Evolutionary conservation across 2,113 vertebrate species (phyloP).

Genomic region (Malurus melanocephalus): DNA sequence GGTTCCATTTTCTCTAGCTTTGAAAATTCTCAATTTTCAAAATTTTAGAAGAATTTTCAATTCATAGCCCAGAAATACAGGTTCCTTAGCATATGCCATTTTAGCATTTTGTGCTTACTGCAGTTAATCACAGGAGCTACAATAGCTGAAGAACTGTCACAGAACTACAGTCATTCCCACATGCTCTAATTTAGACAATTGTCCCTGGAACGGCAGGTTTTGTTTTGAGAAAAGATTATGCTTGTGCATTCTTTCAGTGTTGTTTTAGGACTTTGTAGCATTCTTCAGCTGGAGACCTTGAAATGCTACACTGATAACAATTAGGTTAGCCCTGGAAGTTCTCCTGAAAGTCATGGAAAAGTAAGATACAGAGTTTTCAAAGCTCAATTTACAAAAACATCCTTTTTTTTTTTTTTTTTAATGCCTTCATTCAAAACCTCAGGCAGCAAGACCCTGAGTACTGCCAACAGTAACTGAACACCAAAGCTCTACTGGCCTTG

Average conservation of each 20-base stretch:
- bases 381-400: background rate
- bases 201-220: background rate
- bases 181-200: background rate
- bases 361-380: background rate
- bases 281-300: background rate
- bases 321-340: background rate
- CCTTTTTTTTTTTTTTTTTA: background rate
- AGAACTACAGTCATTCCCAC: background rate
- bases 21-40: background rate
- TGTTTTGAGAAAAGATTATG: background rate
- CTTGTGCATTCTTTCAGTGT: background rate
- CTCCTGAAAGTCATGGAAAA: background rate
- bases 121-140: constrained; percentile 14
- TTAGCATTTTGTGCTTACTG: background rate
- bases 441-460: background rate
- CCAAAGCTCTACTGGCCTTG: background rate
- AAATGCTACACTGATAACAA: background rate
- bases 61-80: background rate
- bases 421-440: background rate
- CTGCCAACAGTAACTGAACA: background rate
- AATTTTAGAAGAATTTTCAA: background rate
- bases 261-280: background rate
- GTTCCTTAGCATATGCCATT: background rate
- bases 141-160: background rate
- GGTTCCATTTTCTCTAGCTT: background rate